Evolutionary conservation across 2,113 vertebrate species (phyloP), one percentile per base, ranked within the genome.

Genomic region (Genyomyrus donnyi): DNA sequence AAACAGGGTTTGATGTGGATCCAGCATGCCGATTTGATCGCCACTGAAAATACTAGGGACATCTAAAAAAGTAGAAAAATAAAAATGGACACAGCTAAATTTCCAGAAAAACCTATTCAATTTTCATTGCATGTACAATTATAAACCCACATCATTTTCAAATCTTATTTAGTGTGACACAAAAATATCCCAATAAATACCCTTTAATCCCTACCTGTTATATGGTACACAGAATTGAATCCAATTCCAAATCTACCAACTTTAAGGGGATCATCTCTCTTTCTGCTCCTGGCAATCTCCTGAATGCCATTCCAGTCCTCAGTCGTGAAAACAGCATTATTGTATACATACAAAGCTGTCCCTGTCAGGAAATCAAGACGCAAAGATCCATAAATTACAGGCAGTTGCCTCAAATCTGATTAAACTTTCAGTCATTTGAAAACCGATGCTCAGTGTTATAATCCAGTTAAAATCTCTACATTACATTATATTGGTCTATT

Each of bases 221-320:
- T 97, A 93, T 99, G 98, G 93, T 99, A 99, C 89, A 99, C 98
- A 89, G 98, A 99, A 94, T 99, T 99, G 95, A 99, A 99, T 42
- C 98, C 98, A 91, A 99, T 99, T 91, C 98, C 98, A 94, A 99
- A 99, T 96, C 98, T 95, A 91, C 98, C 98, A 90, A 99, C 98
- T 96, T 99, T 99, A 91, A 99, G 92, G 0, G 98, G 98, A 91
- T 99, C 98, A 56, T 99, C 98, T 94, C 98, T 98, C 92, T 99
- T 99, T 91, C 98, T 96, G 93, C 98, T 99, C 87, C 98, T 96
- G 21, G 98, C 98, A 91, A 99, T 99, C 93, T 99, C 98, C 90
- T 99, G 98, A 94, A 99, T 99, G 17, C 98, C 98, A 8, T 98
- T 97, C 98, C 98, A 99, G 94, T 99, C 98, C 88, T 99, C 98